phyloP scores from a whole-genome alignment of 2,797 vertebrate species.

The Peromyscus attwateri region DNA sequence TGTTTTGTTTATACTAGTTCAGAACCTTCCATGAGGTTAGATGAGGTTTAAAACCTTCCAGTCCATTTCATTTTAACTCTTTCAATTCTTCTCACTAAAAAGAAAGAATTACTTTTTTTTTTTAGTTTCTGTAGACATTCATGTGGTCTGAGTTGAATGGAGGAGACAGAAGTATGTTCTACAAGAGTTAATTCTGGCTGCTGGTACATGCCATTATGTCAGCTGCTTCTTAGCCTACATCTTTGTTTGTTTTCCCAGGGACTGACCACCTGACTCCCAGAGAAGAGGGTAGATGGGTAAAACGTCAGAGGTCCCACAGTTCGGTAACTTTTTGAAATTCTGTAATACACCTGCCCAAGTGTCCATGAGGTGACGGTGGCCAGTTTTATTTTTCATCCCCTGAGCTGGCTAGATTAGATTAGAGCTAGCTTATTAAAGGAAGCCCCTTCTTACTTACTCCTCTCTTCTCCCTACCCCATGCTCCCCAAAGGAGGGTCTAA shows the following conservation, averaged over 20 bases:
- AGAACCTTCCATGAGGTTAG: background rate
- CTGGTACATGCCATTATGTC: too few species aligned
- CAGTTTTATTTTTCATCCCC: background rate
- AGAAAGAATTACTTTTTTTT: background rate
- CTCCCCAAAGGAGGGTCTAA: background rate
- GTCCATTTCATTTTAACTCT: background rate
- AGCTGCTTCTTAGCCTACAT: background rate
- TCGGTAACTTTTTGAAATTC: background rate
- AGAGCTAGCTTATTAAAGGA: background rate
- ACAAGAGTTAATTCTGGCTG: background rate
- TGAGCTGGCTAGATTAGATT: background rate
- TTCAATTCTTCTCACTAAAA: background rate
- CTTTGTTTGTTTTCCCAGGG: background rate
- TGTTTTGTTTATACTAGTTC: slow-evolving; percentile 4
- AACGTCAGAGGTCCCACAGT: background rate
- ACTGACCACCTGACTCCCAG: background rate
- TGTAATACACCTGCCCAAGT: background rate
- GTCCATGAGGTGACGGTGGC: background rate
- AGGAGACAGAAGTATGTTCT: slow-evolving; percentile 1
- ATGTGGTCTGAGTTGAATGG: background rate
- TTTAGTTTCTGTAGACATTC: slow-evolving; percentile 12
- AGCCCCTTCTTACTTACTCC: background rate
- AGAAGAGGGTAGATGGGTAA: background rate
- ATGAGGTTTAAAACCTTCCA: slow-evolving; percentile 7
- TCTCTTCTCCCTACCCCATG: background rate